Conservation (phyloP, 2,113 vertebrate genomes). For the Haemorhous mexicanus region DNA sequence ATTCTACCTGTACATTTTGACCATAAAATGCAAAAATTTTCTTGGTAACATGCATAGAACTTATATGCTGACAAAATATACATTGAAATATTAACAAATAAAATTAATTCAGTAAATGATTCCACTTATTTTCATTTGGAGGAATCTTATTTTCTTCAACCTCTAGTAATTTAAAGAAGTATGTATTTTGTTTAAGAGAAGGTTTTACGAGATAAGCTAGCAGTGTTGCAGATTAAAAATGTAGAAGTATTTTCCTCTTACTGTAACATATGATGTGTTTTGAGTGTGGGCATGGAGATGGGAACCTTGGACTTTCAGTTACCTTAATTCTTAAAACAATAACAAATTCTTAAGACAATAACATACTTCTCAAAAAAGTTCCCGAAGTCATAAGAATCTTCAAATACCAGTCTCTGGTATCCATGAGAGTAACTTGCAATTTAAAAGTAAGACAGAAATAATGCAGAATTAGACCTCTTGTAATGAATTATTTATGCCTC, state of each 20-base stretch:
- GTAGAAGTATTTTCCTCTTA: neutral
- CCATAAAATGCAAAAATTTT: neutral
- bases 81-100: neutral
- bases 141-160: neutral
- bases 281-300: neutral
- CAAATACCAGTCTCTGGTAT: neutral
- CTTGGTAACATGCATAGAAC: neutral
- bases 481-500: conserved; percentile 22
- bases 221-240: neutral
- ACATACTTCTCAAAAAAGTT: neutral
- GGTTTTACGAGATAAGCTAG: neutral
- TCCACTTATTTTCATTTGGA: neutral
- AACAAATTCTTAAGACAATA: neutral
- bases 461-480: neutral
- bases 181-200: neutral
- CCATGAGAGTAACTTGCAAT: neutral
- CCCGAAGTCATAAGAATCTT: neutral
- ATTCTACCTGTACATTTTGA: neutral
- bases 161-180: neutral
- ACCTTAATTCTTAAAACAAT: neutral
- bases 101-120: neutral
- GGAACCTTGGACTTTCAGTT: neutral
- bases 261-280: neutral
- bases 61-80: neutral
- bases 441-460: conserved; percentile 25